These are phyloP conservation scores for Tarsius wallacei DNA, from an alignment of 2,797 vertebrate species.

Conservation along the genomic window DNA sequence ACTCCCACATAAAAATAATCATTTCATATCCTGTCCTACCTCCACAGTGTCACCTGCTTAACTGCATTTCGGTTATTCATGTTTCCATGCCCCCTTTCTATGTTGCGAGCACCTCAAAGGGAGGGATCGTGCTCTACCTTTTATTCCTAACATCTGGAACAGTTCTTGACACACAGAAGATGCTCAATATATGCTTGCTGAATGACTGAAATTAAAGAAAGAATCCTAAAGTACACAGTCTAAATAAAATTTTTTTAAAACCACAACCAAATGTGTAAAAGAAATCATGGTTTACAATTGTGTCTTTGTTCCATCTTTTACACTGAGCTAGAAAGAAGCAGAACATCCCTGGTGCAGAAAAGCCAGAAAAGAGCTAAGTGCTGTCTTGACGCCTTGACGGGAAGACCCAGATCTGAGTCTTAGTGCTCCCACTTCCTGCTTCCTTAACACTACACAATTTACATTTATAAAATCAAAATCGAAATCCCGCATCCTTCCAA, in stretches of 20 bases:
- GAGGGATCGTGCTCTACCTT: not conserved
- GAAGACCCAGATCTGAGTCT: not conserved
- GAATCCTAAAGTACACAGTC: not conserved
- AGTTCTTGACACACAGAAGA: not conserved
- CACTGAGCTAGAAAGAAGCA: not conserved
- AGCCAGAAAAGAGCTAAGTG: not conserved
- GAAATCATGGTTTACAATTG: not conserved
- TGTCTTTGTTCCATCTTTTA: not conserved
- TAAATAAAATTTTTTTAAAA: not conserved
- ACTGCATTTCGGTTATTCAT: not conserved
- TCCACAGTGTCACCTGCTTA: not conserved
- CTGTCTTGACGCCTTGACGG: not conserved
- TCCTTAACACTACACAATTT: not conserved
- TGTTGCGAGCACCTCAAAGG: not conserved
- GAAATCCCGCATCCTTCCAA: slow-evolving; percentile 39
- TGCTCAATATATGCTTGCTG: not conserved
- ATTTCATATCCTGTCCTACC: not conserved
- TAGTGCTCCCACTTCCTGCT: not conserved
- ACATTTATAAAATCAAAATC: slow-evolving; percentile 18
- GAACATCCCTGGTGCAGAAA: not conserved
- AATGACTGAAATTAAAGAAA: slow-evolving; percentile 64
- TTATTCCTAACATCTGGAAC: not conserved
- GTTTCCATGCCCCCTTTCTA: not conserved
- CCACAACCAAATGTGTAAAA: not conserved
- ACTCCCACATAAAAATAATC: not conserved